Percentiles rank a stretch among this genome's conserved stretches.
These are phyloP conservation scores for Enteromius argenteus DNA, from an alignment of 2,797 vertebrate species.

Conservation along the genomic window DNA sequence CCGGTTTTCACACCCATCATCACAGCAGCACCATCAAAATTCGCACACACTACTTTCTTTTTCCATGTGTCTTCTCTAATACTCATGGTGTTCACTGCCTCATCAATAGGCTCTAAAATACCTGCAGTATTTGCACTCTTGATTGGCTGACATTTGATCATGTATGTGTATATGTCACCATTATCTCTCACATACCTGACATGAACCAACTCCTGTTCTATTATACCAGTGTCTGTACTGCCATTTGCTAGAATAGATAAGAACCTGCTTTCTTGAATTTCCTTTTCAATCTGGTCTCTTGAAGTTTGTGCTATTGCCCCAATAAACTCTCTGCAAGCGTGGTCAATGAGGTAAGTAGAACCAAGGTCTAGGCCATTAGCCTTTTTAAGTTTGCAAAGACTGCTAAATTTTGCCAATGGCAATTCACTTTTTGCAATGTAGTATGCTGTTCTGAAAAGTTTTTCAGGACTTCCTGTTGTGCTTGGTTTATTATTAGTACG, in stretches of 20 bases:
- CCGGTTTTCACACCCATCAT: background rate
- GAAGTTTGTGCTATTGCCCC: background rate
- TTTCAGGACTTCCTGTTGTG: constrained; percentile 33
- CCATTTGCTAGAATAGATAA: background rate
- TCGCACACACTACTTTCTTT: background rate
- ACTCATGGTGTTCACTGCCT: background rate
- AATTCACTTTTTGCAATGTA: constrained; percentile 6
- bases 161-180: background rate
- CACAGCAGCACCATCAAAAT: background rate
- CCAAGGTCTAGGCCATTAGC: background rate
- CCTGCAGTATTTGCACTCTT: background rate
- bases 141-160: background rate
- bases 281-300: background rate
- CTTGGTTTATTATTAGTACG: constrained; percentile 19
- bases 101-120: background rate
- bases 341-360: background rate
- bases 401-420: constrained; percentile 30
- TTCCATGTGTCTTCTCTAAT: background rate
- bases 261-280: background rate
- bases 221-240: background rate
- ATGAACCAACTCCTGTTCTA: background rate
- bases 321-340: background rate
- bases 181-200: background rate
- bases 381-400: constrained; percentile 13
- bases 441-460: constrained; percentile 21